A percentile compares a stretch with the other conserved stretches of the same genome.
phyloP scores from a whole-genome alignment of 2,113 vertebrate genomes.

The Cheilinus undulatus region DNA sequence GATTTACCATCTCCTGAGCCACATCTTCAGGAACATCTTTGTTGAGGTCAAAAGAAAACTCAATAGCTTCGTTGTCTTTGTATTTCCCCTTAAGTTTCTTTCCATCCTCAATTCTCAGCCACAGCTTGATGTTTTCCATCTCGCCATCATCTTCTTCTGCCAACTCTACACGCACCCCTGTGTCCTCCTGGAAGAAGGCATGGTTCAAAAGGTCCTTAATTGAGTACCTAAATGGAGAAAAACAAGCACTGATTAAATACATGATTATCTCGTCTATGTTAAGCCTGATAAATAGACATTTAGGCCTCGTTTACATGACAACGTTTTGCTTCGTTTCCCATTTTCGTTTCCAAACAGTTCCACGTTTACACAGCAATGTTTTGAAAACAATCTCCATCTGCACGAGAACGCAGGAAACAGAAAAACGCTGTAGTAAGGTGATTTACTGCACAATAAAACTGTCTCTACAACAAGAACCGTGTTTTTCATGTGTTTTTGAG shows the following conservation, averaged over 20 bases:
- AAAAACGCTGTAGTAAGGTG: no score
- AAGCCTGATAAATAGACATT: not conserved
- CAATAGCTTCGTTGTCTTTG: constrained; percentile 98
- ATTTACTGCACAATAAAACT: no score
- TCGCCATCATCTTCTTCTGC: constrained; percentile 98
- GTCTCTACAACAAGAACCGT: no score
- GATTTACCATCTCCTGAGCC: constrained; percentile 96
- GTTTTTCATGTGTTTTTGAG: no score
- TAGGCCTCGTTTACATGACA: no score
- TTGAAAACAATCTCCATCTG: no score
- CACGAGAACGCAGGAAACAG: no score
- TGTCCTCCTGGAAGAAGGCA: constrained; percentile 99
- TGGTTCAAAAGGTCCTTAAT: constrained; percentile 99
- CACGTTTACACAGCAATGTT: no score
- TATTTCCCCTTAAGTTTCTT: constrained; percentile 99
- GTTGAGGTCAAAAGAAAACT: constrained; percentile 97
- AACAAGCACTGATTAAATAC: constrained; percentile 17
- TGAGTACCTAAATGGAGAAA: constrained; percentile 86
- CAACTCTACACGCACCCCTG: constrained; percentile 96
- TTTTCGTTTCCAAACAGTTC: no score
- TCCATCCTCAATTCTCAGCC: constrained; percentile 97
- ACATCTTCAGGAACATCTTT: constrained; percentile 97
- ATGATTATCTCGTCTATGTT: not conserved
- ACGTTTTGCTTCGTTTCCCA: no score
- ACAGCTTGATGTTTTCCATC: constrained; percentile 96